phyloP scores from a whole-genome alignment of 2,888 invertebrate species.

The Stenichneumon culpator region DNA sequence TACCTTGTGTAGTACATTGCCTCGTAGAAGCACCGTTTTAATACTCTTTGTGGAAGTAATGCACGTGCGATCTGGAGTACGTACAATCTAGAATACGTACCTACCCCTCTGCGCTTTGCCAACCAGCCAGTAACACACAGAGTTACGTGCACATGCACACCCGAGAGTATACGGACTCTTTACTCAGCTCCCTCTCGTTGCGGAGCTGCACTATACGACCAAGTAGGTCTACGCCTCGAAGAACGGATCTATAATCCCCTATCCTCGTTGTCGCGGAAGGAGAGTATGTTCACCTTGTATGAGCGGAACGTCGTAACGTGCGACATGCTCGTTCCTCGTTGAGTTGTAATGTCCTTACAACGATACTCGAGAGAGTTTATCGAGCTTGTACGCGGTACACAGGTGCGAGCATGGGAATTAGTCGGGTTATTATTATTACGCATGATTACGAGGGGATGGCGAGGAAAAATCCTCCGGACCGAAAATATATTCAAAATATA shows the following conservation, averaged over 20 bases:
- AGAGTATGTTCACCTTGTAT: constrained; percentile 18
- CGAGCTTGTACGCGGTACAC: neutral
- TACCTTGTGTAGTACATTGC: constrained; percentile 44
- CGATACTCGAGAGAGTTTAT: constrained; percentile 24
- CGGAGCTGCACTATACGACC: constrained; percentile 28
- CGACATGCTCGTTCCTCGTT: constrained; percentile 38
- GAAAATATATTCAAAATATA: no score
- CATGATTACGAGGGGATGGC: neutral
- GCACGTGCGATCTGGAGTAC: constrained; percentile 74
- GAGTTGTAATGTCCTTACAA: constrained; percentile 37
- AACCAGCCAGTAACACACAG: constrained; percentile 34
- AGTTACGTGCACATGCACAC: constrained; percentile 15
- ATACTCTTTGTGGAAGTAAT: constrained; percentile 74
- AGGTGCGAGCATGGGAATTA: constrained; percentile 10
- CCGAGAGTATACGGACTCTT: constrained; percentile 18
- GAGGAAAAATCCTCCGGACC: neutral
- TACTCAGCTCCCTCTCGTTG: constrained; percentile 26
- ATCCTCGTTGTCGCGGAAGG: constrained; percentile 28
- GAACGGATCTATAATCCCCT: constrained; percentile 48
- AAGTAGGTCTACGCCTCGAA: constrained; percentile 57
- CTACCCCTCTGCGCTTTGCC: constrained; percentile 19
- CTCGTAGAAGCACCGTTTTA: constrained; percentile 72
- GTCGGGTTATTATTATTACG: neutral
- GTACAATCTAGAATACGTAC: constrained; percentile 49
- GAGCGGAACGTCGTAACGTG: constrained; percentile 45